Conservation (phyloP, 2,113 vertebrate genomes). For the Danionella cerebrum region DNA sequence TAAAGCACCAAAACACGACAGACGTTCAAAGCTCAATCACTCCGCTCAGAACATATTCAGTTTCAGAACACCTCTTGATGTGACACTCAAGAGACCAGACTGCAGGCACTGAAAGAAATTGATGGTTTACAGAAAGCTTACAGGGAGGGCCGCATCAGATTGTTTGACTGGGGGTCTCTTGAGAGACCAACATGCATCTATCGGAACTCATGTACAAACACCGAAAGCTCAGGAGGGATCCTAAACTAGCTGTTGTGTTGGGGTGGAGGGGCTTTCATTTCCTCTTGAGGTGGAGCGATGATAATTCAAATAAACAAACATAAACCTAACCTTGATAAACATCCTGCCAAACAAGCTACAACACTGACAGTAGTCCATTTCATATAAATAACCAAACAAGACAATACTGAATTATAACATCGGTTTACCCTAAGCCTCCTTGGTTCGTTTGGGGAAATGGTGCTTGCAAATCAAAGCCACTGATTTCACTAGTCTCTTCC, state of each 20-base stretch:
- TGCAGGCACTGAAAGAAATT: not conserved
- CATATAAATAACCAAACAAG: too few species aligned
- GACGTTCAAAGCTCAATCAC: not conserved
- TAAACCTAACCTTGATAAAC: not conserved
- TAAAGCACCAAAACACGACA: not conserved
- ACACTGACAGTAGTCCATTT: too few species aligned
- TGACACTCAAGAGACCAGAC: too few species aligned
- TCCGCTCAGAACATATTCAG: not conserved
- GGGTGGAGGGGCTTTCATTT: slow-evolving; percentile 35
- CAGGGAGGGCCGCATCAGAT: slow-evolving; percentile 5
- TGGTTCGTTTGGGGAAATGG: not conserved
- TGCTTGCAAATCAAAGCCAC: not conserved
- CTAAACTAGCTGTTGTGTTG: not conserved
- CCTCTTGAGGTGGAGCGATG: slow-evolving; percentile 26
- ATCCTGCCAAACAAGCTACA: too few species aligned
- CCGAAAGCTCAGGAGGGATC: not conserved
- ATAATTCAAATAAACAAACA: slow-evolving; percentile 34
- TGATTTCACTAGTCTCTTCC: not conserved
- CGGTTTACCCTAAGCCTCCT: not conserved
- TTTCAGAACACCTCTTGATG: too few species aligned
- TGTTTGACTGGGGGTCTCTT: not conserved
- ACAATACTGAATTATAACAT: too few species aligned
- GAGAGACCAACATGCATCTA: not conserved
- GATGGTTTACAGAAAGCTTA: not conserved
- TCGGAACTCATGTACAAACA: not conserved